phyloP scores from a whole-genome alignment of 2,797 vertebrate genomes.

The Pseudomugil gertrudae region DNA sequence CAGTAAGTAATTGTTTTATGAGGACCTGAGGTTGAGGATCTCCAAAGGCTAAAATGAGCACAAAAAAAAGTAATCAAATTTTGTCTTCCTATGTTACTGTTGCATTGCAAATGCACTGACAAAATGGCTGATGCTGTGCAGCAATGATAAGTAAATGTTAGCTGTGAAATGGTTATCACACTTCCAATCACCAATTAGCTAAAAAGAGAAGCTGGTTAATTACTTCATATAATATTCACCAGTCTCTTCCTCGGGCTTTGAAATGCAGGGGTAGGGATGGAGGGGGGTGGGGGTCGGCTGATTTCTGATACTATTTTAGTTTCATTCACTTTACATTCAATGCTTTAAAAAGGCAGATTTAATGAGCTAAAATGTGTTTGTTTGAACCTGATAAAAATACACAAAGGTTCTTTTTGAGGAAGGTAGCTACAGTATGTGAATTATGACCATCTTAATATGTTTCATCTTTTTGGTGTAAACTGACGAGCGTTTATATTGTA shows the following conservation, averaged over 20 bases:
- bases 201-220: slow-evolving; percentile 69
- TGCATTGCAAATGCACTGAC: slow-evolving; percentile 12
- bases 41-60: background rate
- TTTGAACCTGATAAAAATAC: background rate
- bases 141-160: slow-evolving; percentile 48
- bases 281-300: no score
- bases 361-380: no score
- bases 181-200: slow-evolving; percentile 70
- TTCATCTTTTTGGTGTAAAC: background rate
- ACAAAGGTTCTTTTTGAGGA: no score
- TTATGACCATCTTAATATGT: background rate
- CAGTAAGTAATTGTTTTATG: background rate
- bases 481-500: background rate
- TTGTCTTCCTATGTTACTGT: slow-evolving; percentile 25
- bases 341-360: background rate
- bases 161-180: slow-evolving; percentile 60
- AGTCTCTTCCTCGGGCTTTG: slow-evolving; percentile 45
- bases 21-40: slow-evolving; percentile 24
- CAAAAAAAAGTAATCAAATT: slow-evolving; percentile 11
- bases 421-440: no score
- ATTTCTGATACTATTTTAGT: background rate
- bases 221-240: slow-evolving; percentile 66
- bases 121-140: slow-evolving; percentile 29
- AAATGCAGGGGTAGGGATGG: slow-evolving; percentile 8
- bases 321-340: background rate